Evolutionary conservation across 2,113 vertebrate species (phyloP), one percentile per base, ranked within the genome.

Genomic region (Microcebus ravelobensis): DNA sequence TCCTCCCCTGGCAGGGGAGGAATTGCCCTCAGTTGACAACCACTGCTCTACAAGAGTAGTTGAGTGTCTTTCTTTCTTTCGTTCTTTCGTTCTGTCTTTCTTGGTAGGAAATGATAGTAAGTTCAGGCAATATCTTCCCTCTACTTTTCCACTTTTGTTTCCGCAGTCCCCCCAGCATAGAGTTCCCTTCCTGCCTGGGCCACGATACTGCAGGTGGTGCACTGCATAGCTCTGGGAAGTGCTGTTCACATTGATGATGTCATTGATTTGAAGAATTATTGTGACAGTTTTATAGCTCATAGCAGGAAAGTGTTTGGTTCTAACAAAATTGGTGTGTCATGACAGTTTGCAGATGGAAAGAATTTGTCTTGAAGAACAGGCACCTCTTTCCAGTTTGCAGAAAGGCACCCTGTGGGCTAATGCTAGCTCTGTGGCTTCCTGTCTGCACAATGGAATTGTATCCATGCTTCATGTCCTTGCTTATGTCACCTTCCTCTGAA

Each of bases 151-250:
- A 39, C n/a, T 34, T 14, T 50, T 31, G 36, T 57, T 71, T 77
- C 91, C 71, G n/a, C 25, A 36, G 25, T 57, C 45, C 48, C 45
- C 18, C 31, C 3, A 10, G 61, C 36, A 7, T 0, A 36, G 86
- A 57, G 15, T 25, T 18, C 20, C 23, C 31, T 73, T 87, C 68
- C 45, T 9, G 23, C 50, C n/a, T 2, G 68, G 18, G 20, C 14
- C 45, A 0, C 1, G 1, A 10, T 20, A 27, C 4, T 8, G 39
- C n/a, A 36, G 73, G 1, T 55, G 2, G 15, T n/a, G 34, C 23
- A 2, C 68, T 6, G 14, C 81, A 5, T 36, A 17, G 21, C 36
- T 4, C 17, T 4, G 23, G 67, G 71, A 14, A 8, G 9, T 39
- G 80, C 82, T 1, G 1, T 85, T 73, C 42, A 20, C n/a, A 13